phyloP scores from a whole-genome alignment of 1,140 invertebrate genomes.

The Leptinotarsa defecta region DNA sequence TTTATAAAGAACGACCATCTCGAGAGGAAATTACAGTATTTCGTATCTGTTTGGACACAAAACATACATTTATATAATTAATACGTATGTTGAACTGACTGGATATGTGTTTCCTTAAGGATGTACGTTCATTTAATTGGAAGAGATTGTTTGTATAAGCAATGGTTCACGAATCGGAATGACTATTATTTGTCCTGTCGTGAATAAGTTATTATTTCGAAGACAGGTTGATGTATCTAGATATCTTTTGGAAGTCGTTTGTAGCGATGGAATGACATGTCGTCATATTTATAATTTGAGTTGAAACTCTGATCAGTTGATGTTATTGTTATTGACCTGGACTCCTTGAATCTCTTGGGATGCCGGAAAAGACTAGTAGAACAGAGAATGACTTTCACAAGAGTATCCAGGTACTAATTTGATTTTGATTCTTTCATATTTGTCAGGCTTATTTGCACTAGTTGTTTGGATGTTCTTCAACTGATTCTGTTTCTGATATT shows the following conservation, averaged over 20 bases:
- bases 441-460: too few relatives aligned
- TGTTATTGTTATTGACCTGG: too few relatives aligned
- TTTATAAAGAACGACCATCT: background rate
- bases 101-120: conserved; percentile 6
- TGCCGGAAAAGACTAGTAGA: too few relatives aligned
- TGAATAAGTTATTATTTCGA: conserved; percentile 4
- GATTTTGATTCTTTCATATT: too few relatives aligned
- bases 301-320: too few relatives aligned
- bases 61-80: conserved; percentile 7
- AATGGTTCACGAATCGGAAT: background rate
- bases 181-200: background rate
- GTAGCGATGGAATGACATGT: background rate
- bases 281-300: background rate
- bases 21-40: conserved; percentile 2
- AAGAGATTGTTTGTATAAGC: background rate
- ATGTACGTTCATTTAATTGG: conserved; percentile 3
- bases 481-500: too few relatives aligned
- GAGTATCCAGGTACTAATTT: too few relatives aligned
- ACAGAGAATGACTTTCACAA: too few relatives aligned
- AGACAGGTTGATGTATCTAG: background rate
- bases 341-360: too few relatives aligned
- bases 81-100: background rate
- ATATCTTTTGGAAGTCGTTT: background rate
- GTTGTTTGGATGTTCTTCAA: too few relatives aligned
- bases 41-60: background rate